Evolutionary conservation across 1,140 invertebrate species (phyloP).

Genomic region (Achatina immaculata): DNA sequence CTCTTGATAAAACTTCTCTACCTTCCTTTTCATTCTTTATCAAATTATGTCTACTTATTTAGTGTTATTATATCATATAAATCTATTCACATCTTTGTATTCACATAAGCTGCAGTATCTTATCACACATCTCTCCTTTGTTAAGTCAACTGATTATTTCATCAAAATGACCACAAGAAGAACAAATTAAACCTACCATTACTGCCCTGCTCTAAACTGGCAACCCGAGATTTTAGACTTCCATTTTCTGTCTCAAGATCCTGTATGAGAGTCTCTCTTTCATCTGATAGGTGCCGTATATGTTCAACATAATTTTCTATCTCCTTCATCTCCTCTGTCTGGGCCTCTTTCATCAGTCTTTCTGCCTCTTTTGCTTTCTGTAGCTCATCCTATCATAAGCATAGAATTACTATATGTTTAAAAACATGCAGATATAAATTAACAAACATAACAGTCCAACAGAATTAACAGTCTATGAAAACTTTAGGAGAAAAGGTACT

Average conservation of each 20-base stretch:
- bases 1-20: too few species aligned
- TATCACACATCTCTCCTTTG: too few species aligned
- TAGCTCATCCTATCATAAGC: slow-evolving; percentile 51
- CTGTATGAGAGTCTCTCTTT: slow-evolving; percentile 67
- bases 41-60: too few species aligned
- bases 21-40: too few species aligned
- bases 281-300: slow-evolving; percentile 67
- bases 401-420: not conserved
- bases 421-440: not conserved
- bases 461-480: not conserved
- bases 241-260: slow-evolving; percentile 69
- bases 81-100: too few species aligned
- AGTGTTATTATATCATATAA: too few species aligned
- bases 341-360: slow-evolving; percentile 60
- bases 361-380: slow-evolving; percentile 60
- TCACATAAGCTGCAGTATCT: too few species aligned
- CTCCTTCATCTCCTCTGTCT: slow-evolving; percentile 69
- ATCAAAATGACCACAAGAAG: not conserved
- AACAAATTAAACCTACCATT: not conserved
- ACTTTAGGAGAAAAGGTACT: not conserved
- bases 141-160: too few species aligned
- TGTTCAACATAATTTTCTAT: slow-evolving; percentile 70
- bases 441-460: not conserved
- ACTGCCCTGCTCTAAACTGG: slow-evolving; percentile 10
- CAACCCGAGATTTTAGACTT: slow-evolving; percentile 61